phyloP scores from a whole-genome alignment of 2,113 vertebrate genomes.

The Limnothrissa miodon region DNA sequence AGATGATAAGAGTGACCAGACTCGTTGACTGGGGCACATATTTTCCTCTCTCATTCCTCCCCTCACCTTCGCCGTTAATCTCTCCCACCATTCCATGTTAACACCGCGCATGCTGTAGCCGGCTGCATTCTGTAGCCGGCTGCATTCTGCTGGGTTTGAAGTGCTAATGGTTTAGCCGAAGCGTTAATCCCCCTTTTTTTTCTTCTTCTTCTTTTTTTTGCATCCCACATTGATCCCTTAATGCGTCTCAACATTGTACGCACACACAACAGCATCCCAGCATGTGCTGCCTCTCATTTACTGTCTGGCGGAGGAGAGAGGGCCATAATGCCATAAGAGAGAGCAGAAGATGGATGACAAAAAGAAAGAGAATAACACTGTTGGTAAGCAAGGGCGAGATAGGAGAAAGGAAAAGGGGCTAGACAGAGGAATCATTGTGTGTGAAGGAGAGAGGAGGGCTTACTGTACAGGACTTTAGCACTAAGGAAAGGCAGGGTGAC shows the following conservation, averaged over 20 bases:
- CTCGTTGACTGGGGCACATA: background rate
- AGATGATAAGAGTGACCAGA: slow-evolving; percentile 28
- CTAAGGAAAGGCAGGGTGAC: background rate
- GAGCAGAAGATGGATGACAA: background rate
- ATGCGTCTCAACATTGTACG: slow-evolving; percentile 25
- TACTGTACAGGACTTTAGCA: background rate
- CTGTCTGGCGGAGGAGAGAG: slow-evolving; percentile 2
- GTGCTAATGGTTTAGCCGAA: slow-evolving; percentile 47
- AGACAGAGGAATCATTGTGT: background rate
- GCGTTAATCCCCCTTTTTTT: slow-evolving; percentile 34
- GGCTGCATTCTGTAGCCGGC: slow-evolving; percentile 19
- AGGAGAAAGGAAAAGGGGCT: background rate
- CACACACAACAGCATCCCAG: slow-evolving; percentile 13
- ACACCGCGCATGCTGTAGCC: slow-evolving; percentile 16
- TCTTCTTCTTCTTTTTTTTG: no score
- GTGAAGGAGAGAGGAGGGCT: background rate
- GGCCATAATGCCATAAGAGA: background rate
- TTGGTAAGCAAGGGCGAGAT: background rate
- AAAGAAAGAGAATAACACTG: slow-evolving; percentile 1
- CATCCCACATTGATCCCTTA: slow-evolving; percentile 39
- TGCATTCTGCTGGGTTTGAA: slow-evolving; percentile 37
- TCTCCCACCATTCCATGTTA: slow-evolving; percentile 34
- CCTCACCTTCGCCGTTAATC: slow-evolving; percentile 30
- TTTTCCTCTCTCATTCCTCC: background rate
- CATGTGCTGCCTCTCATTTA: slow-evolving; percentile 22